Percentiles rank a stretch among this genome's conserved stretches.
Conservation (phyloP, 2,888 invertebrate genomes). For the Steinernema carpocapsae region DNA sequence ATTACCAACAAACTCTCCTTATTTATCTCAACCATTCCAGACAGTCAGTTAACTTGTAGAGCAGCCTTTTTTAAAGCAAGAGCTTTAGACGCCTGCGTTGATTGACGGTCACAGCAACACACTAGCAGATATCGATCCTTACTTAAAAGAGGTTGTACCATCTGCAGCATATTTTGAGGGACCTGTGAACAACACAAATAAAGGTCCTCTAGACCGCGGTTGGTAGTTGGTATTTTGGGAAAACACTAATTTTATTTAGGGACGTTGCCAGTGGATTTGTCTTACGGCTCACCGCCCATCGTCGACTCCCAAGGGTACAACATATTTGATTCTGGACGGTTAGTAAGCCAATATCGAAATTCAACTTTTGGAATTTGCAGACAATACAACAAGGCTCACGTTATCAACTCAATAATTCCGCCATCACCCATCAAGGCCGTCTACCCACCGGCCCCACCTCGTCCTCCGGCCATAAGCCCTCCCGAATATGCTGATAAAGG, state of each 20-base stretch:
- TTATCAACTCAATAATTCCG: neutral
- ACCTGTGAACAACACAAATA: neutral
- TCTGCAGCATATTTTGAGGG: neutral
- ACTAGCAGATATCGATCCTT: neutral
- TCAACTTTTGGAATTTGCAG: neutral
- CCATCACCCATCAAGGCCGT: neutral
- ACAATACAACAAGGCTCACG: neutral
- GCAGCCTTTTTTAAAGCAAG: no score
- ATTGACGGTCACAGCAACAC: neutral
- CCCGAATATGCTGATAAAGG: neutral
- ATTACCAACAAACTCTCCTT: no score
- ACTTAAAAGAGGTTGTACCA: neutral
- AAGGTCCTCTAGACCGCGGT: slow-evolving; percentile 10
- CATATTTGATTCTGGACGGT: neutral
- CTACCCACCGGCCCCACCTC: slow-evolving; percentile 15
- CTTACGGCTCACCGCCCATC: neutral
- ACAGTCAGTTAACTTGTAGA: no score
- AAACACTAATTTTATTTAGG: neutral
- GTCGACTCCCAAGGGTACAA: neutral
- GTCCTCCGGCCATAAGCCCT: neutral
- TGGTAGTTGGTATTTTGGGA: neutral
- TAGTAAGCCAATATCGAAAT: neutral
- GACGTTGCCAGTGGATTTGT: neutral
- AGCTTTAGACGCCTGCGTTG: neutral
- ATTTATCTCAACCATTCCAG: no score